Evolutionary conservation across 2,888 invertebrate genomes (phyloP), one percentile per base, ranked within the genome.

Genomic region (Phlogophora meticulosa): DNA sequence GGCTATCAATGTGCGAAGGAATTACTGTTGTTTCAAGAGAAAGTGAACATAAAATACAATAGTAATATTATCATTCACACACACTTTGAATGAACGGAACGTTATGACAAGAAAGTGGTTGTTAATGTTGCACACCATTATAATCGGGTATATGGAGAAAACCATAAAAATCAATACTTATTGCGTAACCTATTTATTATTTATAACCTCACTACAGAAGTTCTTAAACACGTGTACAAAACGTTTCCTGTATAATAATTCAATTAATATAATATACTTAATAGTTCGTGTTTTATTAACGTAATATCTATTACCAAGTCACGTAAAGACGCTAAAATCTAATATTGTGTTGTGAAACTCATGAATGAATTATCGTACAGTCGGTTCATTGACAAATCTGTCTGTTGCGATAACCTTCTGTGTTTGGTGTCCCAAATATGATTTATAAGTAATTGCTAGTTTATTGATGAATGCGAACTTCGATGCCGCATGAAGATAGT

Each of bases 361-460:
- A 71, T 84, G 82, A 84, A 83, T 82, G 73, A 81, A 78, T 69
- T 83, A 81, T 81, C 74, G 63, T 69, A 60, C 34, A 43, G 60
- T 58, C 32, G 45, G 78, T 79, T 81, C 85, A 84, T 78, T 84
- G 73, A 79, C 76, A 80, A 82, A 85, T 83, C 75, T 72, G 40
- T 80, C 65, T 65, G 40, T 48, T 61, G 55, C 65, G 81, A 78
- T 82, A 84, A 85, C 83, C 87, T 83, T 72, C 52, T 64, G 49
- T 62, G 56, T 74, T 80, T 61, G 24, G 46, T 71, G 75, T 46
- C 65, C 73, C 51, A 57, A 34, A 72, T 66, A 64, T n/a, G 24
- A 43, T 38, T 52, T 28, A 43, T 22, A 34, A 57, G 17, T 45
- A 42, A 48, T 52, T 43, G 15, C 61, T 43, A 17, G 48, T 49